Conservation (phyloP, 1,140 invertebrate species). For the Leucophenga varia region DNA sequence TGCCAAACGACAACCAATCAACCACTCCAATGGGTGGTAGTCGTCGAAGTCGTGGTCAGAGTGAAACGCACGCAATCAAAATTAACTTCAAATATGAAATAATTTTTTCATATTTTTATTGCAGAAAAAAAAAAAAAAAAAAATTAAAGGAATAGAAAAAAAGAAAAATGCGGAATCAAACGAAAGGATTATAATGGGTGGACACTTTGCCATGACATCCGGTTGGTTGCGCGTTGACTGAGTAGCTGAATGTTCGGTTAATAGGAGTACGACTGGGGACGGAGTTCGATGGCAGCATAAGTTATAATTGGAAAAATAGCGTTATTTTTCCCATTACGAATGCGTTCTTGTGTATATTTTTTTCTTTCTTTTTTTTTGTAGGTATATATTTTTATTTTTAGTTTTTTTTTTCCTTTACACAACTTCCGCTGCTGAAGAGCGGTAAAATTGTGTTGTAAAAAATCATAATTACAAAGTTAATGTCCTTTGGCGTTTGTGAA, state of each 20-base stretch:
- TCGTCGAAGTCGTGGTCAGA: conserved; percentile 2
- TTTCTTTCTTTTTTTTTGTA: conserved; percentile 1
- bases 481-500: conserved; percentile 38
- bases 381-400: background rate
- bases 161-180: background rate
- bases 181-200: background rate
- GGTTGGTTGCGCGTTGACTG: conserved; percentile 9
- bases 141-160: background rate
- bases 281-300: too few relatives aligned
- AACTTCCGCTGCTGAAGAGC: conserved; percentile 8
- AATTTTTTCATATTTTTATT: conserved; percentile 51
- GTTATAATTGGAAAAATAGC: conserved; percentile 48
- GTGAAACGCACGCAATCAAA: conserved; percentile 46
- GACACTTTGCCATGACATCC: background rate
- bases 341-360: background rate
- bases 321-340: conserved; percentile 7
- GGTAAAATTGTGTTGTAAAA: conserved; percentile 33
- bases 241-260: conserved; percentile 15
- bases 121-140: conserved; percentile 13
- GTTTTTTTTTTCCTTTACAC: background rate
- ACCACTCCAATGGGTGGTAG: background rate
- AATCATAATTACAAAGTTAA: conserved; percentile 52
- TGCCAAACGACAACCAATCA: background rate
- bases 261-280: too few relatives aligned
- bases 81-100: conserved; percentile 55